A percentile compares a stretch with the other conserved stretches of the same genome.
Evolutionary conservation across 2,113 vertebrate genomes (phyloP).

Genomic region (Tauraco erythrolophus): DNA sequence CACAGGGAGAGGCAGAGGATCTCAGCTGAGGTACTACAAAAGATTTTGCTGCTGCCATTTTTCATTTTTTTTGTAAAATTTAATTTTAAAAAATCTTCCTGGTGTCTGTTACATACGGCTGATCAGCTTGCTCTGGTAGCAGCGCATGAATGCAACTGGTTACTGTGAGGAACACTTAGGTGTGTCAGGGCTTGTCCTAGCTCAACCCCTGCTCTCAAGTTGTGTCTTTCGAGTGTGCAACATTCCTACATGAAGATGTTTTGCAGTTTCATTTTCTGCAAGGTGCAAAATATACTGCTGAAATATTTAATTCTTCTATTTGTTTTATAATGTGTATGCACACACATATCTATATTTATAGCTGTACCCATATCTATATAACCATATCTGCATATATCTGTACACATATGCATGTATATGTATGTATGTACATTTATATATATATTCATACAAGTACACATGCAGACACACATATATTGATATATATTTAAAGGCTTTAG

Average conservation of each 20-base stretch:
- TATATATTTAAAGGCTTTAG: background rate
- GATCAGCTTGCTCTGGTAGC: background rate
- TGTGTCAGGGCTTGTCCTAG: background rate
- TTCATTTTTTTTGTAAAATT: background rate
- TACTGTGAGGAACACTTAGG: background rate
- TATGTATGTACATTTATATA: background rate
- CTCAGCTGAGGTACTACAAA: background rate
- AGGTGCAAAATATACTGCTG: background rate
- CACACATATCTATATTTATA: background rate
- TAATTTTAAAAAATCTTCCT: background rate
- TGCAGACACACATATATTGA: background rate
- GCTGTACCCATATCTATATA: background rate
- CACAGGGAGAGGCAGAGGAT: background rate
- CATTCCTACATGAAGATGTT: background rate
- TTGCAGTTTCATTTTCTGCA: background rate
- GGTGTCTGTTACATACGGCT: background rate
- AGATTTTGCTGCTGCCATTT: background rate
- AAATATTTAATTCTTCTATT: background rate
- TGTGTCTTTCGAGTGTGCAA: background rate
- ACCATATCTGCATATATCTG: background rate
- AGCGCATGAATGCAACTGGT: background rate
- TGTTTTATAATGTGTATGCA: background rate
- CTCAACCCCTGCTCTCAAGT: background rate
- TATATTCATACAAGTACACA: background rate
- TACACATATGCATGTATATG: background rate